These are phyloP conservation scores for Holothuria leucospilota DNA, from an alignment of 53 echinoderm and acorn worm genomes.

Conservation along the genomic window DNA sequence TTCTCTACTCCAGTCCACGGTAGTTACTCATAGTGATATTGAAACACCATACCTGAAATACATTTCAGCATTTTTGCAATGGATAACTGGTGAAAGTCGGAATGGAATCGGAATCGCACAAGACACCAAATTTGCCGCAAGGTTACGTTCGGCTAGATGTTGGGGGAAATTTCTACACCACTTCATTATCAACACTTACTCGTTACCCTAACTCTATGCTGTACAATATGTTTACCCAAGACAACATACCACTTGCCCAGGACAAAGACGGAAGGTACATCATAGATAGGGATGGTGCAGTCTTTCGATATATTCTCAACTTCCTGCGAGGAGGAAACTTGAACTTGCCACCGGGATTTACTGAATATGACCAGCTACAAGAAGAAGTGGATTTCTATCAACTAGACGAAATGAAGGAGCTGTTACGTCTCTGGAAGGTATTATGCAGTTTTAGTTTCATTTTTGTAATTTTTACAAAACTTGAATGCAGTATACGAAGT, in stretches of 20 bases:
- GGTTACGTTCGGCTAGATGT: slow-evolving; percentile 74
- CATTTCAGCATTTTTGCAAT: no score
- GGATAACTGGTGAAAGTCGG: no score
- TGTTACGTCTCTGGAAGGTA: background rate
- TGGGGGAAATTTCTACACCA: slow-evolving; percentile 84
- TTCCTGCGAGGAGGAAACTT: slow-evolving; percentile 87
- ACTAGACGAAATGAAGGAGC: slow-evolving; percentile 82
- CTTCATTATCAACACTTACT: slow-evolving; percentile 76
- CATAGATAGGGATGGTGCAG: slow-evolving; percentile 87
- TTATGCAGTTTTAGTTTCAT: no score
- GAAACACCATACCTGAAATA: no score
- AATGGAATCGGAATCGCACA: no score
- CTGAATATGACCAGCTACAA: slow-evolving; percentile 79
- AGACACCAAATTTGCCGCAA: background rate
- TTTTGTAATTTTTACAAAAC: no score
- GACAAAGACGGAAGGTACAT: slow-evolving; percentile 81
- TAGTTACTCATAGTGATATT: no score
- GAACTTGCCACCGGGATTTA: slow-evolving; percentile 77
- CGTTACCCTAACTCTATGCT: slow-evolving; percentile 92
- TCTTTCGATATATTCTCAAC: slow-evolving; percentile 85
- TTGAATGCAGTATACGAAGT: no score
- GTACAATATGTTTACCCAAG: slow-evolving; percentile 86
- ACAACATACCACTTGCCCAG: slow-evolving; percentile 68
- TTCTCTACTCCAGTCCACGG: no score
- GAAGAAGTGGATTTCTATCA: slow-evolving; percentile 95